Evolutionary conservation across 1,140 invertebrate species (phyloP), one percentile per base, ranked within the genome.

Genomic region (Eciton burchellii): DNA sequence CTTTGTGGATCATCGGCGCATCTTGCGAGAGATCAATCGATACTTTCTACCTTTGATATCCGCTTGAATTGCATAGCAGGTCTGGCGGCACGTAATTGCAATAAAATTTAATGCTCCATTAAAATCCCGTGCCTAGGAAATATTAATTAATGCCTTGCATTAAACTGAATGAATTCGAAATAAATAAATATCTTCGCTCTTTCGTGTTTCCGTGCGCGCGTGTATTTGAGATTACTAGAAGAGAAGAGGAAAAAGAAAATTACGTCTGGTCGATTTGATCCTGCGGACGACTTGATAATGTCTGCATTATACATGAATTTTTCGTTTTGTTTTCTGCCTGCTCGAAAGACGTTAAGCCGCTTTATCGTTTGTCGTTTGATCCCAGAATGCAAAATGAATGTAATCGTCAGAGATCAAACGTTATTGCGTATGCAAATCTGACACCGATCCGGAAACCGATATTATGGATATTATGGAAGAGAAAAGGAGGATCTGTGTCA

Each of bases 401-500:
- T 19, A 56, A 5, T 0, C 26, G 11, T 19, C 41, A n/a, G 3
- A 41, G 19, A 54, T 54, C 52, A 65, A 76, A 41, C 1, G 57
- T 14, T 62, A 35, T 0, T 49, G 2, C 52, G 1, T 41, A n/a
- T 29, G 35, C 29, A 54, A 35, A 63, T 63, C 14, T 65, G 45
- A 52, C 59, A 66, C 5, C 14, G 21, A 77, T 43, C 21, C 54
- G 24, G 43, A 77, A 66, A 66, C 9, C 11, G 49, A 65, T 54
- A 77, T 26, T 43, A 26, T 8, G 11, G n/a, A n/a, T 11, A 43
- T 54, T 52, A n/a, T 9, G 19, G 0, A 63, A 68, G 12, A 56
- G 66, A 19, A 56, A 68, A 43, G 35, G n/a, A 45, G 8, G 43
- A 68, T 79, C 35, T 79, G 16, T 68, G 35, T 45, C 12, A 52